phyloP scores from a whole-genome alignment of 2,797 vertebrate species.

The Steatocranus sp. region DNA sequence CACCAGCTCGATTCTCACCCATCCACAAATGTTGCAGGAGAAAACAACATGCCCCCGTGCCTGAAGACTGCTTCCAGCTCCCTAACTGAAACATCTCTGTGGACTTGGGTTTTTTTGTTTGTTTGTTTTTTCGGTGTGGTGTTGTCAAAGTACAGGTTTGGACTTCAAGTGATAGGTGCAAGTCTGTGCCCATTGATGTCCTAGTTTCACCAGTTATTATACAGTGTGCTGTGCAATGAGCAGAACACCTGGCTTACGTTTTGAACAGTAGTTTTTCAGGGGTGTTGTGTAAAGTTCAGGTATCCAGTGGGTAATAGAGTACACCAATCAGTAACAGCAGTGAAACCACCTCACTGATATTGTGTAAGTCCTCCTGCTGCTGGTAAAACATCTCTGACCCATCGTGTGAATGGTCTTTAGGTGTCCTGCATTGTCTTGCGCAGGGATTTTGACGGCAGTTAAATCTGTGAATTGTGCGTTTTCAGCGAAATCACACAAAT shows the following conservation, averaged over 20 bases:
- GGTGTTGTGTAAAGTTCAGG: neutral
- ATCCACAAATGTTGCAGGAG: neutral
- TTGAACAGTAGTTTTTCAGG: neutral
- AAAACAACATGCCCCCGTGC: neutral
- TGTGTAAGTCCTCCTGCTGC: neutral
- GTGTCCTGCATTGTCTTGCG: neutral
- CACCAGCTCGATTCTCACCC: constrained; percentile 39
- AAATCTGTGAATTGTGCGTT: neutral
- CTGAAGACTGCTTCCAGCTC: neutral
- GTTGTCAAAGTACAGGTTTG: neutral
- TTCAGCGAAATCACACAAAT: neutral
- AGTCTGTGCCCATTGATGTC: neutral
- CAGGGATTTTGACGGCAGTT: neutral
- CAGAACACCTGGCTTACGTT: neutral
- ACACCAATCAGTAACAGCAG: neutral
- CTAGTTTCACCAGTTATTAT: neutral
- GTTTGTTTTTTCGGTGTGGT: neutral
- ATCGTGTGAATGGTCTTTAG: neutral
- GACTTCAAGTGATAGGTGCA: neutral
- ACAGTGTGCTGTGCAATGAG: neutral
- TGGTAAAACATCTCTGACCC: neutral
- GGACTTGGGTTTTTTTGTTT: neutral
- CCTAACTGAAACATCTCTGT: neutral
- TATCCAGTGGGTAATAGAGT: neutral
- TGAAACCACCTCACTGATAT: neutral